phyloP scores from a whole-genome alignment of 2,797 vertebrate species.

The Chelmon rostratus region DNA sequence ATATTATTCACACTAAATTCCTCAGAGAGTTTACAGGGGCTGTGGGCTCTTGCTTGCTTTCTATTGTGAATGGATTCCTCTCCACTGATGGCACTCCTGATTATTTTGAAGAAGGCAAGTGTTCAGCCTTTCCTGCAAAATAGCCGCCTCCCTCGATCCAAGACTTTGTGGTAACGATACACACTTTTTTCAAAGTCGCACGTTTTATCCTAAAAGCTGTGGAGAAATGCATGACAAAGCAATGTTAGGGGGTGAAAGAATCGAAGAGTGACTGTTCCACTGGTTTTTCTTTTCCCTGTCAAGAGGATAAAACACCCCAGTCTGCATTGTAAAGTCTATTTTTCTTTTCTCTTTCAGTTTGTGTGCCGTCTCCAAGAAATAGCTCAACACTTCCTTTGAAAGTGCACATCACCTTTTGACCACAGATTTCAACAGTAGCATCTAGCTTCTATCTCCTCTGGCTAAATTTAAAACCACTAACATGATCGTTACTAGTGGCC shows the following conservation, averaged over 20 bases:
- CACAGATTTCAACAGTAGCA: neutral
- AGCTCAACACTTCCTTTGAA: constrained; percentile 8
- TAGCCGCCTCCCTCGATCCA: constrained; percentile 35
- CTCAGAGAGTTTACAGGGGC: constrained; percentile 31
- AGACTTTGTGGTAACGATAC: constrained; percentile 30
- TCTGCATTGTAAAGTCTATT: constrained; percentile 12
- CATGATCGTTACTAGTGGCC: neutral
- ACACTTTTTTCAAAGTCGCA: constrained; percentile 25
- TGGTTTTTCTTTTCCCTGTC: constrained; percentile 22
- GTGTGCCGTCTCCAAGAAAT: neutral
- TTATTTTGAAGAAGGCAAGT: constrained; percentile 37
- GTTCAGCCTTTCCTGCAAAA: constrained; percentile 2
- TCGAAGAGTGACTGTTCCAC: constrained; percentile 15
- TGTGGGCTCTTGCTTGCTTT: constrained; percentile 11
- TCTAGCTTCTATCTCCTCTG: neutral
- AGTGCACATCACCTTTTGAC: constrained; percentile 14
- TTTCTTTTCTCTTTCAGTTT: constrained; percentile 7
- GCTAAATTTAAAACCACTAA: constrained; percentile 1
- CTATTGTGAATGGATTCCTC: constrained; percentile 16
- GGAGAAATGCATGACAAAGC: constrained; percentile 23
- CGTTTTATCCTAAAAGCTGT: constrained; percentile 32
- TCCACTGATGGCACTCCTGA: constrained; percentile 31
- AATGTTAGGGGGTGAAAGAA: constrained; percentile 34
- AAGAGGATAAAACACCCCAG: constrained; percentile 38
- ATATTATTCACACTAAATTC: constrained; percentile 55